Base-by-base conservation (phyloP, 1,140 invertebrate species). In the Ceratina calcarata region DNA sequence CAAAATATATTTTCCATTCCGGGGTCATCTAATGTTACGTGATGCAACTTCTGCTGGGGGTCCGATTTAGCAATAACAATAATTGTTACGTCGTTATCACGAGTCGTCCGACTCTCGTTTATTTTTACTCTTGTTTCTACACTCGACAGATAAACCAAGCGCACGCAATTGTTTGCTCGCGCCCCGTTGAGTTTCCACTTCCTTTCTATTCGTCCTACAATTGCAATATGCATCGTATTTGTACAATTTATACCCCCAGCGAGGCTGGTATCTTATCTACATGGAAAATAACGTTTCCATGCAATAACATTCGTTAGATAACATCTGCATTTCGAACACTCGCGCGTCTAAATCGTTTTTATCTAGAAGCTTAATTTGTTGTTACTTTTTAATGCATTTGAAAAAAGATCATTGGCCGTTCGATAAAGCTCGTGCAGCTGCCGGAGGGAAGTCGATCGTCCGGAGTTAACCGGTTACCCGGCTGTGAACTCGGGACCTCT, bases 21-120 rank as follows among this genome's bases (percentile, higher is more conserved):
- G 67, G 61, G 78, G 80, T 87, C 75, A 87, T 60, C 58, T 32
- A 49, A 55, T 55, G 78, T 68, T 61, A 22, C 24, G 15, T 88
- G 82, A 86, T 72, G 87, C 84, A 87, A 88, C 12, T 80, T 24
- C 73, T 85, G 87, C 86, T 87, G 87, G 86, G 87, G 87, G 87
- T 88, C 86, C 27, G 64, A 86, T 75, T 74, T 62, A 72, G 73
- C 74, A 73, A 85, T 68, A 82, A 70, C 24, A 80, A 78, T 74
- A 82, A 85, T 62, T 67, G 58, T 80, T 76, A 77, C 64, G 18
- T 18, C 32, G 61, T 65, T 80, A 71, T 79, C 66, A 8, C 27
- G 18, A 13, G 18, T 13, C 22, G 12, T 27, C 13, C 8, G 1
- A 18, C 49, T 24, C 20, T 15, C 18, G 18, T 10, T 60, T 83